Evolutionary conservation across 2,797 vertebrate species (phyloP), one percentile per base, ranked within the genome.

Genomic region (Anabas testudineus): DNA sequence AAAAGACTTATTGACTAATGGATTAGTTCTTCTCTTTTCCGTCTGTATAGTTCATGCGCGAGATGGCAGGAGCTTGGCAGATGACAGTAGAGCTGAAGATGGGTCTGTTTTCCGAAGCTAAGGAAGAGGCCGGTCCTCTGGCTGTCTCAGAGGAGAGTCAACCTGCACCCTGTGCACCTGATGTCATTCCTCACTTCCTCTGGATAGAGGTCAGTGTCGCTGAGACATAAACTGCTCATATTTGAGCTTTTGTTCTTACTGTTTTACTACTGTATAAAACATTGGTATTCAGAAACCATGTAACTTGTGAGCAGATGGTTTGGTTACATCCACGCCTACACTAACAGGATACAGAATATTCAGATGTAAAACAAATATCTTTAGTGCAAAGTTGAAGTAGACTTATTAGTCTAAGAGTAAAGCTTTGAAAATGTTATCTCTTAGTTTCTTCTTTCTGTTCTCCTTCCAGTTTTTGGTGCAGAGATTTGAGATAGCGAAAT

Each of bases 31-130:
- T 48, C 3, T 73, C 5, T 30, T 54, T 22, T 28, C 19, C 19
- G 0, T 21, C 16, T 62, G 22, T 58, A 1, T 71, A 99, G 98
- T 99, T 99, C 81, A 97, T 99, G 96, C 94, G 98, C 46, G 98
- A 99, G 90, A 99, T 99, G 97, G 95, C 96, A 0, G 97, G 97
- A 41, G 97, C 97, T 15, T 99, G 98, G 97, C 97, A 98, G 76
- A 99, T 99, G 97, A 96, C 96, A 0, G 96, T 98, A 24, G 97
- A 99, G 86, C 94, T 96, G 90, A 98, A 97, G 88, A 92, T 96
- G 65, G 97, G 97, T 70, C 87, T 99, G 57, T 99, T 99, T 85
- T 97, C 96, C 0, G 94, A 94, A 16, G 94, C 96, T 28, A 92
- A 93, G 78, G 94, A 93, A 9, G 97, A 98, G 89, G 94, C 96